Evolutionary conservation across 2,888 invertebrate species (phyloP), one percentile per base, ranked within the genome.

Genomic region (Lasioglossum marginatum): DNA sequence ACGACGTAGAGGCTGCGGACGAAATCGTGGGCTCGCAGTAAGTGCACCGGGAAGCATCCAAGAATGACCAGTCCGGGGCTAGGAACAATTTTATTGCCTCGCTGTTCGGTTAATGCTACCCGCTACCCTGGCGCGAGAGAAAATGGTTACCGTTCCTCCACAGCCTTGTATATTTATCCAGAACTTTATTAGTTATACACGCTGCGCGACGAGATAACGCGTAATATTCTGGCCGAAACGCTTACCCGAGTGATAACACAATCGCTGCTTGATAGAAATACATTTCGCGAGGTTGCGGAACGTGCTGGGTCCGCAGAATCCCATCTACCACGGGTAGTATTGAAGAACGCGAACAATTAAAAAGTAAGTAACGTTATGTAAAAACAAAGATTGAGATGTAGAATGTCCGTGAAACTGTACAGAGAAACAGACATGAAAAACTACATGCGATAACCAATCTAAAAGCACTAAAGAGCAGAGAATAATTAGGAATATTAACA

Each of bases 11-110:
- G n/a, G 27, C 43, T 70, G 8, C 57, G 31, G 34, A 60, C 19
- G 76, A 52, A 76, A 57, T 71, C 71, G 43, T 43, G 66, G 37
- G 48, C 48, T 45, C 43, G 16, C 66, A 4, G 48, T 74, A 79
- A 74, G 19, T 40, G n/a, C 70, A 19, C 12, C 68, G 23, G 37
- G 37, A 4, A 68, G 68, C 10, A 68, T 40, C 34, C 37, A 68
- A 68, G 48, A 34, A 19, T 34, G 37, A 45, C 43, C 23, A 6
- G 4, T n/a, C 12, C 34, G 4, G 37, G 48, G 16, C 48, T 48
- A 63, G 45, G 48, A 52, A 68, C 34, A 68, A 37, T 48, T 77
- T 77, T 52, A 77, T 48, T 12, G 68, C 23, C 16, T 34, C 34
- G 45, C 68, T 27, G 37, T 68, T 52, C 34, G 27, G 72, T 48